phyloP scores from a whole-genome alignment of 2,888 invertebrate species.

The Caenorhabditis macrosperma region DNA sequence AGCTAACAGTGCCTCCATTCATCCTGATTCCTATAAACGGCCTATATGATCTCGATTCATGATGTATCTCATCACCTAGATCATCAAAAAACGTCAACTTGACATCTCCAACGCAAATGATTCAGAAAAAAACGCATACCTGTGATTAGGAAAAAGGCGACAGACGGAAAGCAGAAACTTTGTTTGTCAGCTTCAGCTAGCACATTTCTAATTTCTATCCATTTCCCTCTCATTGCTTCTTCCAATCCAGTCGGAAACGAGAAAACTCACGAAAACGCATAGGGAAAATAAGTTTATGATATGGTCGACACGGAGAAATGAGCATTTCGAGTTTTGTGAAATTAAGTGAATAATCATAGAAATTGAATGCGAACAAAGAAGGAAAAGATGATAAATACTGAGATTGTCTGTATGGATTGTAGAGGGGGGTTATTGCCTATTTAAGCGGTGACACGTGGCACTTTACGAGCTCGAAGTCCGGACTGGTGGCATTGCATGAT shows the following conservation, averaged over 20 bases:
- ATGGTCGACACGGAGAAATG: constrained; percentile 14
- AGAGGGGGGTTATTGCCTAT: background rate
- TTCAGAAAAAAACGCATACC: too few species aligned
- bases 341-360: background rate
- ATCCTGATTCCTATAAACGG: too few species aligned
- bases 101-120: too few species aligned
- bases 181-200: too few species aligned
- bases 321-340: background rate
- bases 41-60: too few species aligned
- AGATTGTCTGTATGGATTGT: constrained; percentile 25
- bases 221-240: background rate
- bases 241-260: background rate
- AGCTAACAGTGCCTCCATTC: too few species aligned
- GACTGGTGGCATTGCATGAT: constrained; percentile 79
- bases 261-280: background rate
- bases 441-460: constrained; percentile 63
- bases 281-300: constrained; percentile 36
- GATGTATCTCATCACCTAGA: too few species aligned
- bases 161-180: too few species aligned
- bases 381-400: constrained; percentile 25
- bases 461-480: constrained; percentile 78
- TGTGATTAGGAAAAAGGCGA: too few species aligned
- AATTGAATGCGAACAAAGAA: constrained; percentile 13
- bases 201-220: too few species aligned
- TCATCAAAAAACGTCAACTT: too few species aligned